These are phyloP conservation scores for Pandemis cinnamomeana DNA, from an alignment of 2,888 invertebrate species.

Conservation along the genomic window DNA sequence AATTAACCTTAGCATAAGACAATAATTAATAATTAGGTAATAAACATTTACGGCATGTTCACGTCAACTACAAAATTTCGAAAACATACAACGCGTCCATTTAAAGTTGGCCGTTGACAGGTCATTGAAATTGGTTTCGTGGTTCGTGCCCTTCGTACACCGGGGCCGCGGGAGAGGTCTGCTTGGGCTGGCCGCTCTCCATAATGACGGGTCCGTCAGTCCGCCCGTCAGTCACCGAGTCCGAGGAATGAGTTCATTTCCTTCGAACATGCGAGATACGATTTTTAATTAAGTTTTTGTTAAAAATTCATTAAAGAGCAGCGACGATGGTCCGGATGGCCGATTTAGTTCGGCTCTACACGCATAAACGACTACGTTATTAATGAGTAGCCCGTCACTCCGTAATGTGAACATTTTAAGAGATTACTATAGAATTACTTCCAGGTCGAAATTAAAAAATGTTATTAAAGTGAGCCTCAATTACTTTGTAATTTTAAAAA, in stretches of 20 bases:
- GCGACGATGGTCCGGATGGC: conserved; percentile 67
- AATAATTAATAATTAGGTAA: conserved; percentile 76
- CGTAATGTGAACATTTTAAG: conserved; percentile 67
- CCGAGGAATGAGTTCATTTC: conserved; percentile 84
- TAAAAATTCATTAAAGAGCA: conserved; percentile 81
- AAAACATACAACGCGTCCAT: conserved; percentile 71
- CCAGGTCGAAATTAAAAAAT: conserved; percentile 64
- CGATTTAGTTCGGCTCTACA: conserved; percentile 63
- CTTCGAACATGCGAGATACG: conserved; percentile 82
- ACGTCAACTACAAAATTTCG: conserved; percentile 73
- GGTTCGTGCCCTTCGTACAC: conserved; percentile 56
- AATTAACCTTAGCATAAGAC: conserved; percentile 61
- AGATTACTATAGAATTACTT: conserved; percentile 59
- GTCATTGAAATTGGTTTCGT: conserved; percentile 58
- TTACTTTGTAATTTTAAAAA: conserved; percentile 32
- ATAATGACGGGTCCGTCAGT: conserved; percentile 80
- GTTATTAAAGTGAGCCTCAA: conserved; percentile 41
- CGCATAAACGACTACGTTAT: conserved; percentile 78
- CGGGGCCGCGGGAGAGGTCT: conserved; percentile 61
- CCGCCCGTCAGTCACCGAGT: conserved; percentile 78
- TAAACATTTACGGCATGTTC: conserved; percentile 72
- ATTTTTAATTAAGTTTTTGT: conserved; percentile 85
- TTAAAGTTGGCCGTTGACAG: conserved; percentile 63
- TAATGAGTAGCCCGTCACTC: conserved; percentile 72
- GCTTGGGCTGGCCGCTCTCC: conserved; percentile 60